phyloP scores from a whole-genome alignment of 2,113 vertebrate genomes.

The Corythornis madagascariensis region DNA sequence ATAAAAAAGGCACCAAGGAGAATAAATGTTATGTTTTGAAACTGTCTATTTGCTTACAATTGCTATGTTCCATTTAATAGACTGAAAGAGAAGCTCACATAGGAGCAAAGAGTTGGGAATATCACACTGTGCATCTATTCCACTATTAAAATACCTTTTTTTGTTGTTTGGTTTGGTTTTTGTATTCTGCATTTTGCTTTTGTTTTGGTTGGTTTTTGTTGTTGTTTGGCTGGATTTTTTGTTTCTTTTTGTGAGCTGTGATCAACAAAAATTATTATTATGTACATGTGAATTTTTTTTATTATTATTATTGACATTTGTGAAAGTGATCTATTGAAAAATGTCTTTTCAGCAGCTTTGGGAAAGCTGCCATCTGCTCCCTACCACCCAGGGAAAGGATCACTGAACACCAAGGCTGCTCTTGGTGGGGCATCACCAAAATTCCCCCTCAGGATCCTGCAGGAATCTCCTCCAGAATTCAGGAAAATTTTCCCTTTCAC shows the following conservation, averaged over 20 bases:
- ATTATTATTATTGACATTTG: neutral
- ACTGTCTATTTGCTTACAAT: neutral
- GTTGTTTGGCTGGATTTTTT: no score
- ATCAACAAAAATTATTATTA: neutral
- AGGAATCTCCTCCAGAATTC: neutral
- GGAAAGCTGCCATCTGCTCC: neutral
- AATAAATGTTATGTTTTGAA: neutral
- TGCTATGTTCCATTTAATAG: neutral
- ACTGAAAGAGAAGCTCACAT: neutral
- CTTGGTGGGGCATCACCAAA: neutral
- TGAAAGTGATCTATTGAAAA: neutral
- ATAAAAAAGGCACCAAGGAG: neutral
- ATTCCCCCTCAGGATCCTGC: neutral
- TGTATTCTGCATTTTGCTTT: no score
- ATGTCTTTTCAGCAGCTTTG: neutral
- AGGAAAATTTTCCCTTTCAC: neutral
- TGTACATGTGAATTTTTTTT: no score
- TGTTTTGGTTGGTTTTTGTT: no score
- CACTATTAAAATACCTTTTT: neutral
- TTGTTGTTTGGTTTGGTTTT: no score
- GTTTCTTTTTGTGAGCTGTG: neutral
- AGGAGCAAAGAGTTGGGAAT: neutral
- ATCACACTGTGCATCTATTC: neutral
- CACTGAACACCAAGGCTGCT: neutral
- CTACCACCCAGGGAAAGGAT: neutral